Conservation (phyloP, 2,888 invertebrate species). For the Limnephilus marmoratus region DNA sequence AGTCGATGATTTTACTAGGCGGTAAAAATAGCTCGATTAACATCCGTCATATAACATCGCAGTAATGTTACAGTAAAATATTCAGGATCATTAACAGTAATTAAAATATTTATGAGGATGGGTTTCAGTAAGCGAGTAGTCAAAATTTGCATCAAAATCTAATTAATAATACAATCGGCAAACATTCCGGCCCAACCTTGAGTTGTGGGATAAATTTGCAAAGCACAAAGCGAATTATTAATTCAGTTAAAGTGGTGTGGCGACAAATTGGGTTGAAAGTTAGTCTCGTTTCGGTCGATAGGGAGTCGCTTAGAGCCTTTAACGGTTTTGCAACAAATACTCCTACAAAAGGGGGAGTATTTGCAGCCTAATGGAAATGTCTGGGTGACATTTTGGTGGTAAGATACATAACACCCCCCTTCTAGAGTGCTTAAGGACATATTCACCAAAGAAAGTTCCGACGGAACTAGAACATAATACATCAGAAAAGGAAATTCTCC, state of each 20-base stretch:
- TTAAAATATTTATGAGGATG: background rate
- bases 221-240: constrained; percentile 46
- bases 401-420: constrained; percentile 5
- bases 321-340: constrained; percentile 45
- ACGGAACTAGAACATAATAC: background rate
- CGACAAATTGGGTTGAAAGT: constrained; percentile 47
- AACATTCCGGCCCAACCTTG: constrained; percentile 22
- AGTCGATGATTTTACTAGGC: background rate
- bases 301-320: constrained; percentile 30
- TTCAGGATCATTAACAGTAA: background rate
- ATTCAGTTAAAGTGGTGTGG: constrained; percentile 45
- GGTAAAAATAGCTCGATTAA: background rate
- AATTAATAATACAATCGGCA: constrained; percentile 21
- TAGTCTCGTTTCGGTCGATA: constrained; percentile 43
- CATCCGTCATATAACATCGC: background rate
- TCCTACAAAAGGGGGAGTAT: background rate
- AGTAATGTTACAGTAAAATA: background rate
- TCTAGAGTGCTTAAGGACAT: background rate
- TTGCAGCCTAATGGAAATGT: constrained; percentile 41
- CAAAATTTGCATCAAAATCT: background rate
- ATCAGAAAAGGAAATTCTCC: background rate
- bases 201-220: constrained; percentile 19
- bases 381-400: constrained; percentile 17
- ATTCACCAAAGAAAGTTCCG: background rate
- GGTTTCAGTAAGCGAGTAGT: background rate